Conservation (phyloP, 2,797 vertebrate genomes). For the Pangasius krempfi region DNA sequence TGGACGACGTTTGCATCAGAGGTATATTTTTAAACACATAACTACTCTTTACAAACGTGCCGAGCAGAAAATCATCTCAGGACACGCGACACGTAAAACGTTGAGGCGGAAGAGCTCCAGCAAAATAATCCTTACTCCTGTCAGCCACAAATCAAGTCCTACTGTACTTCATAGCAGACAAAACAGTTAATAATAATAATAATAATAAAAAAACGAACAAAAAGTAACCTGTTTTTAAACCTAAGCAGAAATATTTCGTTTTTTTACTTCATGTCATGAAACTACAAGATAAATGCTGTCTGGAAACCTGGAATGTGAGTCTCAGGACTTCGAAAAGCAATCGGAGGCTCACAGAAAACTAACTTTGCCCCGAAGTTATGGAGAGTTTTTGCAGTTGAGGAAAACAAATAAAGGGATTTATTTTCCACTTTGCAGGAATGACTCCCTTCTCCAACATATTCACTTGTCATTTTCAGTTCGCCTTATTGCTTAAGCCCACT, state of each 20-base stretch:
- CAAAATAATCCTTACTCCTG: not conserved
- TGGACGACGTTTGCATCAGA: not conserved
- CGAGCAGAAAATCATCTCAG: not conserved
- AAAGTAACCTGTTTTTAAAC: not conserved
- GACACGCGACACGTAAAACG: too few species aligned
- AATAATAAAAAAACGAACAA: not conserved
- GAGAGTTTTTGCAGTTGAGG: not conserved
- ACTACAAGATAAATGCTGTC: not conserved
- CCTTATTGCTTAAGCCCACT: constrained; percentile 13
- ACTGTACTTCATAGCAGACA: not conserved
- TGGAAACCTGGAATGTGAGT: not conserved
- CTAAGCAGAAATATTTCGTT: not conserved
- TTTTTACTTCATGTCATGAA: not conserved
- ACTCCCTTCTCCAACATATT: not conserved
- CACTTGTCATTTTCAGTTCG: not conserved
- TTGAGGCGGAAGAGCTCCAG: too few species aligned
- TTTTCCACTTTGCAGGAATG: not conserved
- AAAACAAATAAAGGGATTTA: not conserved
- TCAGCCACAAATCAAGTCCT: not conserved
- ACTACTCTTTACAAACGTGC: not conserved
- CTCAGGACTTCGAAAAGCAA: not conserved
- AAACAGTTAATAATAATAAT: too few species aligned
- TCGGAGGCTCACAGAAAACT: not conserved
- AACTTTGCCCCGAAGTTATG: not conserved
- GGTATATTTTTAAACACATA: not conserved